phyloP scores from a whole-genome alignment of 2,888 invertebrate species.

The Lissocephala sabroskyi region DNA sequence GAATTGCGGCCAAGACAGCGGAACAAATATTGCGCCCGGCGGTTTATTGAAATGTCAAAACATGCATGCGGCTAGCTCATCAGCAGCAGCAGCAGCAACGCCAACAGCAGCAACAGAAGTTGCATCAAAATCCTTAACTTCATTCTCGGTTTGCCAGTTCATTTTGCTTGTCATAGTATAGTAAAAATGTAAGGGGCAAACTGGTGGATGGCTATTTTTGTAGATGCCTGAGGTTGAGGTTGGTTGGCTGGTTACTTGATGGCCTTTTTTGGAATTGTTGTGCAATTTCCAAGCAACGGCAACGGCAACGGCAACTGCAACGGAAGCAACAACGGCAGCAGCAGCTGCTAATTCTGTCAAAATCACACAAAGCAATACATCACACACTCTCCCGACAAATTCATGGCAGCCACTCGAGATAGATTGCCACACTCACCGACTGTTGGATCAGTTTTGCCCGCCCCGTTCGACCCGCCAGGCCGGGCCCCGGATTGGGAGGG shows the following conservation, averaged over 20 bases:
- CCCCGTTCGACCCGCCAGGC: too few relatives aligned
- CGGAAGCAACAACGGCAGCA: constrained; percentile 24
- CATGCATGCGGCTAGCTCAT: constrained; percentile 1
- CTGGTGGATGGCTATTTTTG: too few relatives aligned
- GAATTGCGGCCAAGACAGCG: constrained; percentile 17
- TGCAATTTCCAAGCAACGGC: not conserved
- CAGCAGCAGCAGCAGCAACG: not conserved
- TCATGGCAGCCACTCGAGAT: constrained; percentile 57
- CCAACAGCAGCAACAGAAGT: not conserved
- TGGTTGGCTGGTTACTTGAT: too few relatives aligned
- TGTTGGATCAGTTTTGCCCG: constrained; percentile 5
- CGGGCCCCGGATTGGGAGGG: too few relatives aligned
- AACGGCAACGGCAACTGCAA: constrained; percentile 42
- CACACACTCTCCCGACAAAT: constrained; percentile 47
- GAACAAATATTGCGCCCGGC: constrained; percentile 18
- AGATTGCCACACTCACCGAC: constrained; percentile 42
- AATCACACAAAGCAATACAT: constrained; percentile 62
- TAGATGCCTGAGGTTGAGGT: too few relatives aligned
- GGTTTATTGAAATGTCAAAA: constrained; percentile 2
- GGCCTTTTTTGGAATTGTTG: not conserved
- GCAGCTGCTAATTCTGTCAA: constrained; percentile 61
- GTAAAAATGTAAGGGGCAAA: not conserved
- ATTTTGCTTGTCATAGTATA: not conserved
- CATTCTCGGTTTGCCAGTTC: not conserved
- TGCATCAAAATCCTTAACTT: not conserved